These are phyloP conservation scores for Pterobdella sp. DNA, from an alignment of 2,888 invertebrate species.

Conservation along the genomic window DNA sequence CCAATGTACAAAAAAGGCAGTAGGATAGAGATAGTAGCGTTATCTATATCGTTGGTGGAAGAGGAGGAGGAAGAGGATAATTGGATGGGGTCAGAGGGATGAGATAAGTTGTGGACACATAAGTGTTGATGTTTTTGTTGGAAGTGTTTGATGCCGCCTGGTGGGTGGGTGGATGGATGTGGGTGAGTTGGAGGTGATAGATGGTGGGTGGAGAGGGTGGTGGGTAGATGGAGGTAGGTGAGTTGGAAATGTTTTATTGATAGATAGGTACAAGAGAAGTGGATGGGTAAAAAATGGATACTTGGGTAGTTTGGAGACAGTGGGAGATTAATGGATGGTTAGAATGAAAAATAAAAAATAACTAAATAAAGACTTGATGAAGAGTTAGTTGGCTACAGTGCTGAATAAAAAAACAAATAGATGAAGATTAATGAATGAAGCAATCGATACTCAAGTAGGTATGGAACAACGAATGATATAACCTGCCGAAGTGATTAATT, in stretches of 20 bases:
- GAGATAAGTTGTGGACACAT: constrained; percentile 21
- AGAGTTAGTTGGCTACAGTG: too few relatives aligned
- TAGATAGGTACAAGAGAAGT: neutral
- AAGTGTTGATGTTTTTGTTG: constrained; percentile 27
- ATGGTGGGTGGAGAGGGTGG: neutral
- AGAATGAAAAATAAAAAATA: too few relatives aligned
- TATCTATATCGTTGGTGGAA: constrained; percentile 26
- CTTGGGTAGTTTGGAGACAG: neutral
- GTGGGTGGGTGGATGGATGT: neutral
- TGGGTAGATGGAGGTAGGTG: neutral
- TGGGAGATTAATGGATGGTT: neutral
- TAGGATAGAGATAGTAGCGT: constrained; percentile 26
- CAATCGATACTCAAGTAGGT: too few relatives aligned
- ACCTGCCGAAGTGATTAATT: too few relatives aligned
- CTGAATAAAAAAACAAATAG: too few relatives aligned
- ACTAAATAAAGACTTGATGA: too few relatives aligned
- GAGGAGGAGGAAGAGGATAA: constrained; percentile 27
- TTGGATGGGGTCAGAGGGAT: constrained; percentile 18
- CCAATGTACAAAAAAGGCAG: constrained; percentile 32
- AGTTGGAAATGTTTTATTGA: too few relatives aligned
- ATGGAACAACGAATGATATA: too few relatives aligned
- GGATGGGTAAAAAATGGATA: neutral
- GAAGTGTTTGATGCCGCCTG: constrained; percentile 35
- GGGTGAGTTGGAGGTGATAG: too few relatives aligned
- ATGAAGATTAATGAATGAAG: too few relatives aligned